phyloP scores from a whole-genome alignment of 2,888 invertebrate species.

The Trissoscelio sp. region DNA sequence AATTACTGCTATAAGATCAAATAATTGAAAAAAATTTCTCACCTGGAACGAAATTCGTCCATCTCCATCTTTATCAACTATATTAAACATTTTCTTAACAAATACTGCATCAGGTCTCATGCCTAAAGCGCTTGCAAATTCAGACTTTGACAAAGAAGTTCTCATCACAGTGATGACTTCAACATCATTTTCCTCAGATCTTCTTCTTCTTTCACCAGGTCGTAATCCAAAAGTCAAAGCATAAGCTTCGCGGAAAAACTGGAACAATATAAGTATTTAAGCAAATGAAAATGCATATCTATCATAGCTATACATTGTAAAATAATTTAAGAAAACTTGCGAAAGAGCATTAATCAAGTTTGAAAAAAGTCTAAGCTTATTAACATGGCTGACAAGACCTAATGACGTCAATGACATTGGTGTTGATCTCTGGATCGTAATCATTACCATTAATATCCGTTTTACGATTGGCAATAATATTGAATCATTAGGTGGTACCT shows the following conservation, averaged over 20 bases:
- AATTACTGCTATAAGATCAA: background rate
- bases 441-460: slow-evolving; percentile 25
- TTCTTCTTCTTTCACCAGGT: slow-evolving; percentile 90
- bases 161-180: slow-evolving; percentile 97
- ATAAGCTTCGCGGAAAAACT: slow-evolving; percentile 98
- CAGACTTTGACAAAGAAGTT: slow-evolving; percentile 94
- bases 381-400: slow-evolving; percentile 19
- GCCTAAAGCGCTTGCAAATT: slow-evolving; percentile 97
- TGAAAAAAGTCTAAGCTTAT: background rate
- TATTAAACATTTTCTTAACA: slow-evolving; percentile 98
- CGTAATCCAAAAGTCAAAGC: slow-evolving; percentile 95
- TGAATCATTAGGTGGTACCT: slow-evolving; percentile 73
- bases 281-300: too few relatives aligned
- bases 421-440: slow-evolving; percentile 12
- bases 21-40: slow-evolving; percentile 58
- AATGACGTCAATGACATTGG: slow-evolving; percentile 40
- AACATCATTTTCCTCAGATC: slow-evolving; percentile 89
- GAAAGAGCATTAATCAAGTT: background rate
- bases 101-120: slow-evolving; percentile 98
- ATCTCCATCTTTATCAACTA: slow-evolving; percentile 97
- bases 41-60: slow-evolving; percentile 97
- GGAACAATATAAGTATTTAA: too few relatives aligned
- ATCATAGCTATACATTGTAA: too few relatives aligned
- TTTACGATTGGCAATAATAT: slow-evolving; percentile 40
- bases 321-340: too few relatives aligned